phyloP scores from a whole-genome alignment of 2,888 invertebrate genomes.

The Aquatica leii region DNA sequence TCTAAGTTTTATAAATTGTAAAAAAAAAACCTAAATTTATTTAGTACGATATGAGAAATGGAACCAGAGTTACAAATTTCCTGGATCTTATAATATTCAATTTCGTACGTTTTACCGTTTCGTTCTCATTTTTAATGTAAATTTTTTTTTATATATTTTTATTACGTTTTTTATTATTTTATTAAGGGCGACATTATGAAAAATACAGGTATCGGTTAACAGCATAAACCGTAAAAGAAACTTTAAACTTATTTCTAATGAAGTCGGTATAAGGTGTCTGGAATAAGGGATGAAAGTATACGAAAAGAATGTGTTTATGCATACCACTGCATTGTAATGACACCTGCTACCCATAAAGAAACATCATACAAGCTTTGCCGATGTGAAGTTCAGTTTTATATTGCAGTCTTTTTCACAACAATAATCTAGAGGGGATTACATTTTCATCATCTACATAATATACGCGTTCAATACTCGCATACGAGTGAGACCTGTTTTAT shows the following conservation, averaged over 20 bases:
- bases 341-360: conserved; percentile 51
- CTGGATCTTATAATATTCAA: too few species aligned
- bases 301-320: conserved; percentile 47
- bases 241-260: conserved; percentile 37
- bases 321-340: conserved; percentile 49
- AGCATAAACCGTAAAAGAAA: conserved; percentile 26
- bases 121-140: too few species aligned
- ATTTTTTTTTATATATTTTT: not conserved
- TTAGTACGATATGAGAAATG: too few species aligned
- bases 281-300: conserved; percentile 37
- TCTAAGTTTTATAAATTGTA: too few species aligned
- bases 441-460: conserved; percentile 56
- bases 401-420: conserved; percentile 49
- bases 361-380: conserved; percentile 50
- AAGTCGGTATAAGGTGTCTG: conserved; percentile 28
- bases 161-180: conserved; percentile 3
- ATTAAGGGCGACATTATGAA: not conserved
- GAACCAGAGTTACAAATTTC: too few species aligned
- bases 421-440: conserved; percentile 56
- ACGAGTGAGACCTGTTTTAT: conserved; percentile 50
- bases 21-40: too few species aligned
- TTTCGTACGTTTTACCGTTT: too few species aligned
- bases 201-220: not conserved
- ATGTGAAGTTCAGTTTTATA: conserved; percentile 48
- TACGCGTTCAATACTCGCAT: conserved; percentile 48